Percentiles rank a stretch among this genome's conserved stretches.
phyloP scores from a whole-genome alignment of 2,888 invertebrate genomes.

The Agrochola lychnidis region DNA sequence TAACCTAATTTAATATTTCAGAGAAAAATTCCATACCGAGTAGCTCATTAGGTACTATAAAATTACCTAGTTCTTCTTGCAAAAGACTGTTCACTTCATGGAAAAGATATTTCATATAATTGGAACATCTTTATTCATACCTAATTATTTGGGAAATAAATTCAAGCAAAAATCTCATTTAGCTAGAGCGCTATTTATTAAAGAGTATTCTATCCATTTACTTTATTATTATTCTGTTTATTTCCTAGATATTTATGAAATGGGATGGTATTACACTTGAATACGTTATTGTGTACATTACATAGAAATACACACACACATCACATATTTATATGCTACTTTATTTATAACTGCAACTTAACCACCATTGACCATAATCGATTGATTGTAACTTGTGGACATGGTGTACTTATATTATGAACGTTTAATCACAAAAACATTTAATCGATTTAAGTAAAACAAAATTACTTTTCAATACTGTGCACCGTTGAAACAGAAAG shows the following conservation, averaged over 20 bases:
- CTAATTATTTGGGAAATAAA: background rate
- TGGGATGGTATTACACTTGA: background rate
- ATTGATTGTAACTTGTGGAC: background rate
- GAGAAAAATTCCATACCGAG: background rate
- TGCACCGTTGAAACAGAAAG: conserved; percentile 12
- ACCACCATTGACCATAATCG: background rate
- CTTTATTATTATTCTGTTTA: background rate
- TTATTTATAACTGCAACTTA: background rate
- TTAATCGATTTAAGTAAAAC: background rate
- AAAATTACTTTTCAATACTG: background rate
- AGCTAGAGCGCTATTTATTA: background rate
- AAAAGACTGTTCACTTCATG: background rate
- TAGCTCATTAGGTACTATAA: background rate
- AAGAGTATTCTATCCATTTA: too few species aligned
- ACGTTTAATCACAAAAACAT: background rate
- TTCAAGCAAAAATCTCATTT: background rate
- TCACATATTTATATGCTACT: conserved; percentile 6
- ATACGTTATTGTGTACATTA: background rate
- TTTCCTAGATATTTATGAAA: background rate
- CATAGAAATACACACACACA: background rate
- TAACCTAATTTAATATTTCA: background rate
- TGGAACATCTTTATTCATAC: background rate
- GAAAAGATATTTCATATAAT: background rate
- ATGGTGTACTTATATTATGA: background rate
- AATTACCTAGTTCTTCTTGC: background rate